Conservation (phyloP, 2,113 vertebrate species). For the Xiphorhynchus elegans region DNA sequence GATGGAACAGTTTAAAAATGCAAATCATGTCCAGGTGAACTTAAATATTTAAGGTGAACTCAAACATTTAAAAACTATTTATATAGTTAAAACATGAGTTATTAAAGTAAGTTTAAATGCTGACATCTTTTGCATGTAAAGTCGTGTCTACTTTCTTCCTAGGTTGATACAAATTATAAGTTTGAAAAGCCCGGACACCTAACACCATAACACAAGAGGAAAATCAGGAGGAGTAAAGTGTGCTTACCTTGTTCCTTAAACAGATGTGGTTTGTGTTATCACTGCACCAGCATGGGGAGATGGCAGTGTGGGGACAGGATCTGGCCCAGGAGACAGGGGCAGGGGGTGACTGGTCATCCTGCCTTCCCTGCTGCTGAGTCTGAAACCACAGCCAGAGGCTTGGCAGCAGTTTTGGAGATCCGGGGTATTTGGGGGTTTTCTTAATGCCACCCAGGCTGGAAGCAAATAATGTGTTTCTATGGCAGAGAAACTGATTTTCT, state of each 20-base stretch:
- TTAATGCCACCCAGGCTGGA: background rate
- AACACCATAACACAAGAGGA: background rate
- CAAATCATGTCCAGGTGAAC: background rate
- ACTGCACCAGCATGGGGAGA: fast-evolving
- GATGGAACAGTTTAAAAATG: constrained; percentile 24
- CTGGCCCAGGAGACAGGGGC: background rate
- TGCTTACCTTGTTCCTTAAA: background rate
- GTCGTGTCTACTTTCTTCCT: background rate
- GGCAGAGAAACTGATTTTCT: background rate
- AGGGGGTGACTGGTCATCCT: background rate
- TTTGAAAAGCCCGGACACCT: background rate
- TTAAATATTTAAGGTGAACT: background rate
- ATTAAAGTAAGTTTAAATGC: background rate
- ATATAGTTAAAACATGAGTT: background rate
- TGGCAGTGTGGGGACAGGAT: background rate
- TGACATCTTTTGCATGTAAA: background rate
- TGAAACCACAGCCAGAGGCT: background rate
- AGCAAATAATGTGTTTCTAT: background rate
- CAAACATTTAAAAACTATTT: background rate
- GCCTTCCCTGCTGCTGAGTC: background rate
- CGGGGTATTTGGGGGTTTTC: background rate
- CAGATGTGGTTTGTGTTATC: background rate
- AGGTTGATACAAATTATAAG: background rate
- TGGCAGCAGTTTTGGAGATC: background rate
- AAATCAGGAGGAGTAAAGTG: background rate